Evolutionary conservation across 2,113 vertebrate genomes (phyloP).

Genomic region (Ochotona curzoniae): DNA sequence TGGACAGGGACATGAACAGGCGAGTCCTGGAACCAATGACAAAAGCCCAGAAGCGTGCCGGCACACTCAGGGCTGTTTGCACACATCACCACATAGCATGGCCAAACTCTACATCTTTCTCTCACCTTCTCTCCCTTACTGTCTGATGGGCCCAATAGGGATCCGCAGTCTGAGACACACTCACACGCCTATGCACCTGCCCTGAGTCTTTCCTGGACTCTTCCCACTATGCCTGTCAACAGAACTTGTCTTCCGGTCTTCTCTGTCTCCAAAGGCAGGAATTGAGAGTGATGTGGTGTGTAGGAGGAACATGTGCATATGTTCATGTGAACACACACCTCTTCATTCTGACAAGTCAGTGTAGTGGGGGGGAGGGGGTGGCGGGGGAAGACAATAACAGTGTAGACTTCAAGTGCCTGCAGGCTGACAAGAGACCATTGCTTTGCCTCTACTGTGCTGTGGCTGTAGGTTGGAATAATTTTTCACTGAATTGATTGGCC

Average conservation of each 20-base stretch:
- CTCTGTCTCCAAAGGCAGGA: not conserved
- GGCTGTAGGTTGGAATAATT: conserved; percentile 17
- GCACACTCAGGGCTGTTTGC: not conserved
- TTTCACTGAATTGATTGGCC: conserved; percentile 19
- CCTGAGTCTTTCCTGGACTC: not conserved
- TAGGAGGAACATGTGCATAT: not conserved
- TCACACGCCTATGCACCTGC: not conserved
- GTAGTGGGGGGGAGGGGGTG: not conserved
- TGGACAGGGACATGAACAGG: not conserved
- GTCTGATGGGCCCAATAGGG: not conserved
- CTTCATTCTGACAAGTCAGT: not conserved
- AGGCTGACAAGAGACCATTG: not conserved
- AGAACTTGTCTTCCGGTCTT: not conserved
- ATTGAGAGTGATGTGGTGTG: not conserved
- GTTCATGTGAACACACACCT: not conserved
- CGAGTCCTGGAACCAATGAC: not conserved
- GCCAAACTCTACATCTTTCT: not conserved
- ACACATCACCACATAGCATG: not conserved
- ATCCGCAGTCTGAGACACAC: conserved; percentile 14
- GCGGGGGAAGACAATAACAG: not conserved
- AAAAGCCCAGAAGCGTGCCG: not conserved
- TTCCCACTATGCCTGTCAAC: not conserved
- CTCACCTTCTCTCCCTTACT: not conserved
- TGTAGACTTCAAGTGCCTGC: not conserved
- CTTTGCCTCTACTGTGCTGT: not conserved